Evolutionary conservation across 1,140 invertebrate genomes (phyloP).

Genomic region (Solenopsis fugax): DNA sequence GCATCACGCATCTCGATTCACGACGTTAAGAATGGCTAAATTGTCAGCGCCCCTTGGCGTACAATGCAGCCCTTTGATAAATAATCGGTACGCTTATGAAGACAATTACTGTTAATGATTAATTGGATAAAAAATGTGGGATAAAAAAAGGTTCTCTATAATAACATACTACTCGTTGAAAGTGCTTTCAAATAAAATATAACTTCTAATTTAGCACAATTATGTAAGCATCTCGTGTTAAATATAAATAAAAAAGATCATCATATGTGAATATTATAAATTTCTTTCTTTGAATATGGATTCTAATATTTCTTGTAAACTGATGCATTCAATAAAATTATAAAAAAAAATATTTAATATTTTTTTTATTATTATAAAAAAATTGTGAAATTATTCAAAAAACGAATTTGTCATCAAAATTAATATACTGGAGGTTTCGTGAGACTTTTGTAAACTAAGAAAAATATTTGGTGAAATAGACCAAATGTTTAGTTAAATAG

Average conservation of each 20-base stretch:
- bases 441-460: no score
- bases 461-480: no score
- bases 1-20: constrained; percentile 41
- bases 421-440: background rate
- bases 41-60: background rate
- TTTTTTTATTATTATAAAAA: background rate
- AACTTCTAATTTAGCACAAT: background rate
- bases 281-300: no score
- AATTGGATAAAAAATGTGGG: background rate
- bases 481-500: no score
- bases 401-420: background rate
- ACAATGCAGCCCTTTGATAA: constrained; percentile 32
- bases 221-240: background rate
- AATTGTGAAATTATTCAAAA: background rate
- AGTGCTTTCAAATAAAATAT: background rate
- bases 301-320: no score
- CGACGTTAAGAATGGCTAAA: constrained; percentile 32
- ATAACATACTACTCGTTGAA: background rate
- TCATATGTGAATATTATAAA: background rate
- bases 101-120: constrained; percentile 40
- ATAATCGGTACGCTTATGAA: constrained; percentile 53
- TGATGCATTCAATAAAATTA: no score
- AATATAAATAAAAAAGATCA: background rate
- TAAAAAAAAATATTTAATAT: no score
- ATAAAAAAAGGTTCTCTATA: background rate